Base-by-base conservation (phyloP, 2,113 vertebrate species). In the Chitala chitala region DNA sequence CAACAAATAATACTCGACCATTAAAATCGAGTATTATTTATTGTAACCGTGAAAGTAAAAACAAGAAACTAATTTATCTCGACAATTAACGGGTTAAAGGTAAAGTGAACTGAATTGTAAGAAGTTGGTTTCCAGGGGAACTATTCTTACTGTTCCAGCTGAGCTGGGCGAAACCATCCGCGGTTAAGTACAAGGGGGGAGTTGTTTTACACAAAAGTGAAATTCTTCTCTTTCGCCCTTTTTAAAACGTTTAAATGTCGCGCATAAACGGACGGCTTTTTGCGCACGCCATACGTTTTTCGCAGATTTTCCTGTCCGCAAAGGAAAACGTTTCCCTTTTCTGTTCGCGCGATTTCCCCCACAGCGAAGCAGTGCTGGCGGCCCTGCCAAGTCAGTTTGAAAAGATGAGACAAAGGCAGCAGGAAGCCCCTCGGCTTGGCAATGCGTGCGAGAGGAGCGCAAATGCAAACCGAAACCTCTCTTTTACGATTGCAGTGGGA, bases 51-150 rank as follows among this genome's bases (percentile, higher is more conserved):
- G 50, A 79, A 76, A 63, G 82, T 65, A 31, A 75, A n/a, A 70
- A 68, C 17, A 53, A 69, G 78, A 74, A 58, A 75, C 46, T 1
- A 76, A 54, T 81, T 85, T 84, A 81, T 80, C 78, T 78, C 79
- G 84, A 72, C 82, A 84, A 69, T 74, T 84, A 84, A 90, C 83
- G 89, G 90, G 91, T 92, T 91, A 92, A 90, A 81, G 84, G 86
- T 88, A 89, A 90, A 92, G 89, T 91, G 91, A 91, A 92, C 88
- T 89, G 91, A 90, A 91, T 92, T 90, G 90, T 90, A 91, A 92
- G 91, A 92, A 92, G 90, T 92, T 92, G 90, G 91, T 92, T 91
- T 90, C 91, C 90, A 91, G 90, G 91, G 91, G 91, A 92, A 92
- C 91, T 89, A 89, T 92, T 91, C 91, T 87, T 87, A 90, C 90